Base-by-base conservation (phyloP, 2,888 invertebrate species). In the Plebejus anna region DNA sequence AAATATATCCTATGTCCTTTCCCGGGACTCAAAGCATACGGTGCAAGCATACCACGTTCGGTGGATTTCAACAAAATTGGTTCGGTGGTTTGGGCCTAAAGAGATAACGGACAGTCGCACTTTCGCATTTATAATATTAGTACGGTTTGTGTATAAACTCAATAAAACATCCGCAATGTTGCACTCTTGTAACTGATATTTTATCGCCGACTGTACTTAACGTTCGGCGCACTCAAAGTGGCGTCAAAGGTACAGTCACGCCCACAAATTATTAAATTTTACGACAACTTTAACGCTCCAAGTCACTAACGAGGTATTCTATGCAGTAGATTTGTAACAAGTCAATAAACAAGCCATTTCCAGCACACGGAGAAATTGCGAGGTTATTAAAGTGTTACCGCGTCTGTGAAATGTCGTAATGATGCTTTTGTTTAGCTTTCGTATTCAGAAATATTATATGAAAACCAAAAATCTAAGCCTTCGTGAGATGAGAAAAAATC, bases 281-380 rank as follows among this genome's bases (percentile, higher is more conserved):
- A 89, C 87, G 83, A 86, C 88, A 86, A 81, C 86, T 87, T 87
- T 86, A 86, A 82, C 85, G 71, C 71, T 66, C 66, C 1, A 71
- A 71, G n/a, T 38, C 22, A 71, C 71, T 71, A 71, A 71, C 71
- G 71, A 71, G 71, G 42, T 42, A 71, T 71, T 71, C 71, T 71
- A 71, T 71, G 38, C 71, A 9, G 71, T 71, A 71, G 71, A 71
- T 71, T 71, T 71, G 71, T 71, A 71, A 71, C 71, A 71, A 38
- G 38, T 71, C 42, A 42, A 71, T 71, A 71, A 71, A 71, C 42
- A 71, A 32, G 66, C 66, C 66, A 36, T 66, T 66, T 32, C 61
- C 9, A 61, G 11, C 28, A 36, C 32, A 16, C 32, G 66, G 16
- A 66, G 66, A 36, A 66, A 36, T 66, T 66, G 66, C 32, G 32